Evolutionary conservation across 2,113 vertebrate genomes (phyloP).

Genomic region (Anas platyrhynchos): DNA sequence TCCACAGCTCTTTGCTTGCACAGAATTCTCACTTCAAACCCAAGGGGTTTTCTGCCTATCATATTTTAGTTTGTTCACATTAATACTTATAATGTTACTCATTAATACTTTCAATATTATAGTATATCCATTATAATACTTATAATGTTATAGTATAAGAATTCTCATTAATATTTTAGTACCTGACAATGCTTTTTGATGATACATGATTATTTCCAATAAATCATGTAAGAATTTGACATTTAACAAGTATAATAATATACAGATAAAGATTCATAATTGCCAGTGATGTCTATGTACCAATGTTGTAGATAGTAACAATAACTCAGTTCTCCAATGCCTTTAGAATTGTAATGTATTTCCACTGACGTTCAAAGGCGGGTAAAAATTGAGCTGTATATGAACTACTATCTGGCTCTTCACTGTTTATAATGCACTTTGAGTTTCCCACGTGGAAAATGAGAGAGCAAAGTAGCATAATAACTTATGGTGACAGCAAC

Average conservation of each 20-base stretch:
- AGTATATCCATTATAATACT: not conserved
- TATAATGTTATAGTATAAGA: not conserved
- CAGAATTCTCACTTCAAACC: not conserved
- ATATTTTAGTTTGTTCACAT: not conserved
- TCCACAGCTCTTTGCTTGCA: not conserved
- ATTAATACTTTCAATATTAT: not conserved
- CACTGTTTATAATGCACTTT: not conserved
- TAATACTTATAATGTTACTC: not conserved
- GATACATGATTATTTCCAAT: not conserved
- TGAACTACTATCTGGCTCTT: not conserved
- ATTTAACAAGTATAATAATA: not conserved
- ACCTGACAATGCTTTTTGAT: not conserved
- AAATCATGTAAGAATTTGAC: not conserved
- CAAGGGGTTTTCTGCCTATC: not conserved
- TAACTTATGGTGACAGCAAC: not conserved
- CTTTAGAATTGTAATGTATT: not conserved
- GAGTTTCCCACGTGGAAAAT: slow-evolving; percentile 15
- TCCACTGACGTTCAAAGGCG: not conserved
- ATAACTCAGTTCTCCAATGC: not conserved
- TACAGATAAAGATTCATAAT: not conserved
- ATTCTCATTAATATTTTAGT: not conserved
- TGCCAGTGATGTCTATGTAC: not conserved
- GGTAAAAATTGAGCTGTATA: not conserved
- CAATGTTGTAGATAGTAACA: not conserved
- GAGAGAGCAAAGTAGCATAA: not conserved